phyloP scores from a whole-genome alignment of 2,888 invertebrate genomes.

The Eristalis intricaria region DNA sequence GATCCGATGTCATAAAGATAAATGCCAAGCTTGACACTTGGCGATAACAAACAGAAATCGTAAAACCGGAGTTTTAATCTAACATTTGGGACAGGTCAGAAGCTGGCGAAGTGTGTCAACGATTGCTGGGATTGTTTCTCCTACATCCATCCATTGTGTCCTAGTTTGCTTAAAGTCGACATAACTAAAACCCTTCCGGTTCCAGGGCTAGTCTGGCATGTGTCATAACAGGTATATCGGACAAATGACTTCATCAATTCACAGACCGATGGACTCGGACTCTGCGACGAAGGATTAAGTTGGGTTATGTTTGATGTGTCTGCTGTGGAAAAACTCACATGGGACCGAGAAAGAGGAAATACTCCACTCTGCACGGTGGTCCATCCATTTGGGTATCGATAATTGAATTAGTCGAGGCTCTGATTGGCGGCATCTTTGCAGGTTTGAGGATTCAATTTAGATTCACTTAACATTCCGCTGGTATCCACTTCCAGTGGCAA shows the following conservation, averaged over 20 bases:
- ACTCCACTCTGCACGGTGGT: background rate
- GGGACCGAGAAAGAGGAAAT: background rate
- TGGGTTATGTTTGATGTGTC: background rate
- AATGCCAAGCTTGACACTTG: background rate
- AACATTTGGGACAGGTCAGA: constrained; percentile 20
- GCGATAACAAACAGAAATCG: constrained; percentile 8
- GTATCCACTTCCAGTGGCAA: no score
- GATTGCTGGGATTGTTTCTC: background rate
- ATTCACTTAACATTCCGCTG: background rate
- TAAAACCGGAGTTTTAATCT: constrained; percentile 1
- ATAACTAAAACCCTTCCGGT: background rate
- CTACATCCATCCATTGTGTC: background rate
- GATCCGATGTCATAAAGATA: constrained; percentile 19
- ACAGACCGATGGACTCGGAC: background rate
- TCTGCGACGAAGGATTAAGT: background rate
- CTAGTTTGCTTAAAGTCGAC: background rate
- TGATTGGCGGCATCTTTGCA: background rate
- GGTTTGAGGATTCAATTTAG: background rate
- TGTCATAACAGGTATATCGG: background rate
- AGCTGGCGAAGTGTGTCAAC: background rate
- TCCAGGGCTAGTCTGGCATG: background rate
- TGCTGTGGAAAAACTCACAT: background rate
- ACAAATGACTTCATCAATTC: background rate
- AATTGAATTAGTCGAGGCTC: background rate
- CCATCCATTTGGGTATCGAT: background rate